These are phyloP conservation scores for Emydura subglobosa DNA, from an alignment of 2,113 vertebrate species.

Conservation along the genomic window DNA sequence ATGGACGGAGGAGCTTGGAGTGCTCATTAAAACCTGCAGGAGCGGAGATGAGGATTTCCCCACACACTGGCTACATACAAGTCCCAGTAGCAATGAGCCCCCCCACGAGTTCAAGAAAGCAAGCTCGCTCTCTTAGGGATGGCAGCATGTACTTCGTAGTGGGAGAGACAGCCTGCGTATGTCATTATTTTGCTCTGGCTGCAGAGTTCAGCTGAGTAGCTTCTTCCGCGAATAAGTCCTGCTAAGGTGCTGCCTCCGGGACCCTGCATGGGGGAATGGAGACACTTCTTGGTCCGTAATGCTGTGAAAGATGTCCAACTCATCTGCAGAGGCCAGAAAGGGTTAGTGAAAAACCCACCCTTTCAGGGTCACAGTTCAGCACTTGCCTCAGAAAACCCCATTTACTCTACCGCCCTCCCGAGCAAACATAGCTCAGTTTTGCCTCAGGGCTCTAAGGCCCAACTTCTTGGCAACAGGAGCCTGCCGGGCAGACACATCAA, in stretches of 20 bases:
- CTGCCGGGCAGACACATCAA: neutral
- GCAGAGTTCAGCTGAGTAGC: conserved; percentile 77
- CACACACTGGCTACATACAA: neutral
- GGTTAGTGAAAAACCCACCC: neutral
- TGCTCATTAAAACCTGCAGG: neutral
- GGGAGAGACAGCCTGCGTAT: no score
- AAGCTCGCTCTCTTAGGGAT: neutral
- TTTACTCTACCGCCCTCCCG: neutral
- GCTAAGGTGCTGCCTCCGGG: conserved; percentile 62
- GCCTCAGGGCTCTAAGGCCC: neutral
- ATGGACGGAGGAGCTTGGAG: neutral
- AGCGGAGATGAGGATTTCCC: neutral
- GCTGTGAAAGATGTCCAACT: neutral
- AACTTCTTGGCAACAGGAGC: fast-evolving
- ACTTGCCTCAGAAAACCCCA: neutral
- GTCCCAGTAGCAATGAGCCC: neutral
- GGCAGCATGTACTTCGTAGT: no score
- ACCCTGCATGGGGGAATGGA: conserved; percentile 71
- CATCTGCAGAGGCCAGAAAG: conserved; percentile 50
- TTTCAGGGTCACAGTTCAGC: neutral
- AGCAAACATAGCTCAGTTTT: neutral
- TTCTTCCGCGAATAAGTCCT: conserved; percentile 90
- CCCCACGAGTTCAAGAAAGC: neutral
- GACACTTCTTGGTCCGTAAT: conserved; percentile 71
- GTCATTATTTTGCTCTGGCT: neutral